Conservation (phyloP, 2,888 invertebrate species). For the Nemurella pictetii region DNA sequence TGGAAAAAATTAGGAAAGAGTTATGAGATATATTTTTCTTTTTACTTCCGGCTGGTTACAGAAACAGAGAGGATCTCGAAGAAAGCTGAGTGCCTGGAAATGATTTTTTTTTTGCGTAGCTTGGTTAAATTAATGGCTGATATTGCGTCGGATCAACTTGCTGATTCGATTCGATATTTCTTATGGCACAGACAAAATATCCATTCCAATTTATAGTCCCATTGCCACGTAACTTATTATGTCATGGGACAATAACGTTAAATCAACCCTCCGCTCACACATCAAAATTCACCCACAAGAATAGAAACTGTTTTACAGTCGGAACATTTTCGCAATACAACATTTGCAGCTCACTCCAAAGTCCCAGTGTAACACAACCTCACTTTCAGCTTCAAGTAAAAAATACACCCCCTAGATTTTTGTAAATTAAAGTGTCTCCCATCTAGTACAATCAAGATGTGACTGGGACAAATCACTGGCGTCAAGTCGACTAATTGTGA, state of each 20-base stretch:
- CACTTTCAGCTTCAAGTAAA: background rate
- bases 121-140: background rate
- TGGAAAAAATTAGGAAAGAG: conserved; percentile 24
- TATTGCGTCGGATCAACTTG: background rate
- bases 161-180: background rate
- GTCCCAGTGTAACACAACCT: background rate
- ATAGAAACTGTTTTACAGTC: background rate
- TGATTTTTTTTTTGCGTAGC: background rate
- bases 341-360: too few species aligned
- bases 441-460: conserved; percentile 17
- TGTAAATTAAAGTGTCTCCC: background rate
- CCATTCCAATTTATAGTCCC: background rate
- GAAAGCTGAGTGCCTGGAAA: background rate
- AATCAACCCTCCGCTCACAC: background rate
- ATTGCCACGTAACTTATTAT: background rate
- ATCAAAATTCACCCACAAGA: background rate
- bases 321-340: background rate
- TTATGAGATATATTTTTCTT: background rate
- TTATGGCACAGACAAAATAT: background rate
- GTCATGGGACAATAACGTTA: background rate
- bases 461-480: conserved; percentile 18
- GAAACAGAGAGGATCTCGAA: background rate
- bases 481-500: conserved; percentile 25
- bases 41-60: background rate
- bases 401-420: background rate